Evolutionary conservation across 2,888 invertebrate genomes (phyloP).

Genomic region (Thecocarcelia acutangulata): DNA sequence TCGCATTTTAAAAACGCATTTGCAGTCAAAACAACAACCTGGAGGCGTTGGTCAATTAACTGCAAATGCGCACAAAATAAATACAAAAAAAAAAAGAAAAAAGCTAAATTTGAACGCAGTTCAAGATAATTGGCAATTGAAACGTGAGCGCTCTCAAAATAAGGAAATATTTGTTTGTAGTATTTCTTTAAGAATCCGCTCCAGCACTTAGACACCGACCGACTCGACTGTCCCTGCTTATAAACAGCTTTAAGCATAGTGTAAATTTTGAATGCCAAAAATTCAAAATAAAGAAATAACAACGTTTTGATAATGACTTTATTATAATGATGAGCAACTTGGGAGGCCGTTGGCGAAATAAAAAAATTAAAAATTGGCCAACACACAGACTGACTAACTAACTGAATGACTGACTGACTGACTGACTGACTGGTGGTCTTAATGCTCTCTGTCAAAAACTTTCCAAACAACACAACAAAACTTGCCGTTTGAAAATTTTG

Average conservation of each 20-base stretch:
- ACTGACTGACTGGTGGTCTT: not conserved
- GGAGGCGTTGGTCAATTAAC: constrained; percentile 57
- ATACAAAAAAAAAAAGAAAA: too few species aligned
- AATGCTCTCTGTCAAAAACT: constrained; percentile 6
- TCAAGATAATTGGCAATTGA: constrained; percentile 44
- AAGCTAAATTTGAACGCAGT: constrained; percentile 12
- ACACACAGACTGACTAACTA: not conserved
- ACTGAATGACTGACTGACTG: too few species aligned
- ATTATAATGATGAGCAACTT: constrained; percentile 63
- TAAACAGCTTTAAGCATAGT: not conserved
- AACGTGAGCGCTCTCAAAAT: not conserved
- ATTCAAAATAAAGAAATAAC: constrained; percentile 33
- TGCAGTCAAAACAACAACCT: constrained; percentile 40
- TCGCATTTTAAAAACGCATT: constrained; percentile 66
- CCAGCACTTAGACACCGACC: too few species aligned
- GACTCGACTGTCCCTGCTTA: too few species aligned
- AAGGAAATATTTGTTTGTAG: constrained; percentile 3
- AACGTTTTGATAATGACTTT: constrained; percentile 63
- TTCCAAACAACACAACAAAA: constrained; percentile 16
- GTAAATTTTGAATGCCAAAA: constrained; percentile 20
- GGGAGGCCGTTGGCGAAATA: constrained; percentile 59
- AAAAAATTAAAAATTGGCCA: not conserved
- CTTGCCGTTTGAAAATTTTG: constrained; percentile 60
- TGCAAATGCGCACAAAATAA: constrained; percentile 16
- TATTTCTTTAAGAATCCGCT: constrained; percentile 10